Conservation (phyloP, 2,888 invertebrate genomes). For the Clitarchus hookeri region DNA sequence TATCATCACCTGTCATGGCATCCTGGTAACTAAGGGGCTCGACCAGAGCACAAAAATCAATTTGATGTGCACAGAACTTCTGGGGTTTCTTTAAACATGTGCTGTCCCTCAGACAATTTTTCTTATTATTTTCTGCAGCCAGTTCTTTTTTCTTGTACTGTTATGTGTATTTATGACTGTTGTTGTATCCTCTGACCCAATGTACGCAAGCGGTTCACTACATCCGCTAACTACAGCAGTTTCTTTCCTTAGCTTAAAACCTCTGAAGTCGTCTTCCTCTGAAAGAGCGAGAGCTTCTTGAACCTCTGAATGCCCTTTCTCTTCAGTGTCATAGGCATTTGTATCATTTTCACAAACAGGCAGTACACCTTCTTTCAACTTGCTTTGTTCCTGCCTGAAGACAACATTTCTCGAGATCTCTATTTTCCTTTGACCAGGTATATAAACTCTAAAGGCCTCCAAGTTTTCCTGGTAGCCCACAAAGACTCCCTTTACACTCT, state of each 20-base stretch:
- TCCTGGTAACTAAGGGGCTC: not conserved
- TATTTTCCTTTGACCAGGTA: not conserved
- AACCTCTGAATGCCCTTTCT: not conserved
- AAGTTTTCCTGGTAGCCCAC: not conserved
- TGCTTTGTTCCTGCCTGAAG: not conserved
- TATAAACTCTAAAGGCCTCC: not conserved
- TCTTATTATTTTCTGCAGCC: not conserved
- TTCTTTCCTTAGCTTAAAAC: not conserved
- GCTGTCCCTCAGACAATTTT: not conserved
- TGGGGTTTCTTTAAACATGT: not conserved
- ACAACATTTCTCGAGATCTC: conserved; percentile 5
- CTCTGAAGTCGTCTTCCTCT: not conserved
- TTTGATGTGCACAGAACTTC: not conserved
- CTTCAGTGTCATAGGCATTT: not conserved
- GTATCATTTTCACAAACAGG: not conserved
- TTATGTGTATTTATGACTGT: too few species aligned
- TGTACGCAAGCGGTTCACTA: too few species aligned
- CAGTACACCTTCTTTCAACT: not conserved
- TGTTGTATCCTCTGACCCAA: too few species aligned
- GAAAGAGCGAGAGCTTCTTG: not conserved
- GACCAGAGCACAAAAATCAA: not conserved
- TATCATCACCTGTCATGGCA: not conserved
- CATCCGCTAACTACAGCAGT: too few species aligned
- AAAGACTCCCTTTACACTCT: not conserved
- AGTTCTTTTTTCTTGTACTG: too few species aligned